A percentile compares a stretch with the other conserved stretches of the same genome.
phyloP scores from a whole-genome alignment of 1,140 invertebrate species.

The Delia radicum region DNA sequence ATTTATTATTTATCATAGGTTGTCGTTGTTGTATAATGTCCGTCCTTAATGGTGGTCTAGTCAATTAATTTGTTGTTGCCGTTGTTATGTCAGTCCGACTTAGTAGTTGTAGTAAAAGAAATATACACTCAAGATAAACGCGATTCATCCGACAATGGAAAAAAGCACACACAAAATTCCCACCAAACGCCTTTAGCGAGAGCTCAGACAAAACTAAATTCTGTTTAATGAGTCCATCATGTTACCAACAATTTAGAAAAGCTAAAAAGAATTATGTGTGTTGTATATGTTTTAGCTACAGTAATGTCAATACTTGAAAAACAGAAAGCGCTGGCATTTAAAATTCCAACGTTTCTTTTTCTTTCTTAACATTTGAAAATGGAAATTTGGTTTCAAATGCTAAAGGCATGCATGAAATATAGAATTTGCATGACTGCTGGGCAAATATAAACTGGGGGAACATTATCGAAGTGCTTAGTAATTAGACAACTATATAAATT shows the following conservation, averaged over 20 bases:
- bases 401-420: no score
- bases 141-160: background rate
- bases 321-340: no score
- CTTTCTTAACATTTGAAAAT: no score
- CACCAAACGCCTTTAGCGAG: background rate
- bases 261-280: background rate
- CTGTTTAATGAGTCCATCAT: background rate
- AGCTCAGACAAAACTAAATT: conserved; percentile 15
- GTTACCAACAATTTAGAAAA: background rate
- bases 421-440: no score
- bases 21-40: background rate
- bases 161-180: background rate
- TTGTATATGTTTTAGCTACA: no score
- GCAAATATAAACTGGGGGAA: no score
- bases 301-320: no score
- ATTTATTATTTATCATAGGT: background rate
- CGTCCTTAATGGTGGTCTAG: background rate
- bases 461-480: no score
- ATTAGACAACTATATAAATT: no score
- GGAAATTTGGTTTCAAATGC: no score
- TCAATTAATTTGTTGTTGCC: no score
- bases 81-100: background rate
- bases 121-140: background rate
- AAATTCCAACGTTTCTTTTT: no score
- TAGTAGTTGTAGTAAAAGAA: background rate